Percentiles rank a stretch among this genome's conserved stretches.
These are phyloP conservation scores for Thymelicus lineola DNA, from an alignment of 2,888 invertebrate species.

Conservation along the genomic window DNA sequence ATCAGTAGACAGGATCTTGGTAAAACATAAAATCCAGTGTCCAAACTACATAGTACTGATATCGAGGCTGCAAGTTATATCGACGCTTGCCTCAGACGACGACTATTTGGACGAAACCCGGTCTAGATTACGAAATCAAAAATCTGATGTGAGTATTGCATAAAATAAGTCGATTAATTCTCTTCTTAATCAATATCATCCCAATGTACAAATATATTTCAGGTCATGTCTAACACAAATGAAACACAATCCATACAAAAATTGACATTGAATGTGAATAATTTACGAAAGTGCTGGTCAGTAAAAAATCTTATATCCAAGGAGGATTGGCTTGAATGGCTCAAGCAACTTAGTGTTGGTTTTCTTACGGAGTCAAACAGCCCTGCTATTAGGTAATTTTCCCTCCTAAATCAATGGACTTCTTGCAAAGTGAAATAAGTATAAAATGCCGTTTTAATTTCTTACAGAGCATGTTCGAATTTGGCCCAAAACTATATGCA, in stretches of 20 bases:
- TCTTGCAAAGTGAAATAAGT: no score
- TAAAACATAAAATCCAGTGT: slow-evolving; percentile 92
- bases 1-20: slow-evolving; percentile 93
- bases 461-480: slow-evolving; percentile 92
- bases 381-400: slow-evolving; percentile 90
- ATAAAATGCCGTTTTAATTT: background rate
- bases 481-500: slow-evolving; percentile 97
- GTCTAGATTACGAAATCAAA: slow-evolving; percentile 88
- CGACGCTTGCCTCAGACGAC: slow-evolving; percentile 91
- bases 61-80: slow-evolving; percentile 89
- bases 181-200: background rate
- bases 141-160: slow-evolving; percentile 85
- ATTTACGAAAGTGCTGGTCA: slow-evolving; percentile 95
- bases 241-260: slow-evolving; percentile 89
- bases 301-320: slow-evolving; percentile 95
- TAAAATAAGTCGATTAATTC: background rate
- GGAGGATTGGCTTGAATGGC: slow-evolving; percentile 99
- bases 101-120: slow-evolving; percentile 88
- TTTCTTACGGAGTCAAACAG: slow-evolving; percentile 97
- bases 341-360: slow-evolving; percentile 95
- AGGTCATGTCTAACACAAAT: slow-evolving; percentile 62
- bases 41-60: slow-evolving; percentile 92
- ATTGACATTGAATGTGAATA: slow-evolving; percentile 91
- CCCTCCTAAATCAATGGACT: background rate
- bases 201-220: slow-evolving; percentile 39